Base-by-base conservation (phyloP, 2,797 vertebrate genomes). In the Cossypha niveicapilla region DNA sequence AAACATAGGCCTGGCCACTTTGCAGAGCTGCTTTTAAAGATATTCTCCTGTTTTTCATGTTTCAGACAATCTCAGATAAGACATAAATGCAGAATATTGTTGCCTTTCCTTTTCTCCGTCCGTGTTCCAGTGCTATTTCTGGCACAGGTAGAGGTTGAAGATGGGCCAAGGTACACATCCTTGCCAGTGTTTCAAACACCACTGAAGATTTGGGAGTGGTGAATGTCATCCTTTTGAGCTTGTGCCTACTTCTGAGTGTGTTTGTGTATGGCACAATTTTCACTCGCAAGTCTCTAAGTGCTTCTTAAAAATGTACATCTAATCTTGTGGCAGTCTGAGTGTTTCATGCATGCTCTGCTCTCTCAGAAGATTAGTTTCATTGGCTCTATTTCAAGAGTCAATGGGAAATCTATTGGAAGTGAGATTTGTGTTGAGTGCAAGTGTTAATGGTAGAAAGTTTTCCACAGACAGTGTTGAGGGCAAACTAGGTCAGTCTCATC, bases 331-430 rank as follows among this genome's bases (percentile, higher is more conserved):
- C 65, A 16, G 3, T 86, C 54, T 30, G 62, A 92, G 73, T 44
- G 51, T 70, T 81, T 58, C 8, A 8, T 11, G 16, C 9, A 0
- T 23, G 22, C 63, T 58, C 37, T 61, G 12, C 17, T 50, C 41
- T 22, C 4, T 85, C 28, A 9, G 42, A 79, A 88, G 84, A n/a
- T 83, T 53, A 45, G 67, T 63, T 93, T 82, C 2, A 5, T 17
- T 93, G 58, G 72, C 86, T 85, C 30, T 22, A 2, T 86, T 89
- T 93, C 88, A 94, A 32, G 30, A 91, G n/a, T 39, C 61, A 32
- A 3, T 24, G 50, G 34, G 32, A 86, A 95, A 72, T 92, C 70
- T 24, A 9, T 42, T 72, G 71, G 51, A 93, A 80, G 10, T 18
- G 56, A 66, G 35, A 47, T 60, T 91, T 82, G 41, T 74, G 61